Percentiles rank a stretch among this genome's conserved stretches.
phyloP scores from a whole-genome alignment of 2,113 vertebrate species.

The Chitala chitala region DNA sequence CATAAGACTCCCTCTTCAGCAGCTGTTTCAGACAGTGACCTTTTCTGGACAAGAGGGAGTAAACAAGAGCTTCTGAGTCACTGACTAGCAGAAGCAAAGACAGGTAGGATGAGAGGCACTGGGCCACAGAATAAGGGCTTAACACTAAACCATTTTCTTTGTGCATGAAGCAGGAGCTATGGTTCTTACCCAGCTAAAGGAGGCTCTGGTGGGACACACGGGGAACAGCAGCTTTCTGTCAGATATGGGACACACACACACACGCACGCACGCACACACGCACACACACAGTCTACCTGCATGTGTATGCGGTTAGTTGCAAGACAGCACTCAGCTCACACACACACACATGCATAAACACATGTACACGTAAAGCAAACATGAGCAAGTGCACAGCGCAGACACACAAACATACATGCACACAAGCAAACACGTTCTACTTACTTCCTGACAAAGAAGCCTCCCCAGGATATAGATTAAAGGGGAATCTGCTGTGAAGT shows the following conservation, averaged over 20 bases:
- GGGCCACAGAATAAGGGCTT: background rate
- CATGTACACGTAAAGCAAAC: constrained; percentile 11
- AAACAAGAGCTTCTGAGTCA: background rate
- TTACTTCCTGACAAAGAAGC: constrained; percentile 20
- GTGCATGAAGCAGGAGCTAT: background rate
- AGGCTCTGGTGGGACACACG: too few relatives aligned
- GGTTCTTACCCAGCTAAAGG: background rate
- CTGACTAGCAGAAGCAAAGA: background rate
- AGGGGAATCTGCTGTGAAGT: background rate
- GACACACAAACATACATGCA: constrained; percentile 11
- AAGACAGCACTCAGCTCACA: background rate
- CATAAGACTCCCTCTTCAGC: constrained; percentile 28
- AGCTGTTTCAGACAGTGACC: constrained; percentile 22
- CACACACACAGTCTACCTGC: background rate
- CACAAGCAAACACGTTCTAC: constrained; percentile 15
- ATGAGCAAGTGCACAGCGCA: too few relatives aligned
- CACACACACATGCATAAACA: background rate
- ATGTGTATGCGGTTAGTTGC: too few relatives aligned
- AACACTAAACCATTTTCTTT: too few relatives aligned
- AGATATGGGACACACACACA: background rate
- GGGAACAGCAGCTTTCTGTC: background rate
- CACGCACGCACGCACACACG: background rate
- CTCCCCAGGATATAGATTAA: background rate
- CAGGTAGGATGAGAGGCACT: background rate
- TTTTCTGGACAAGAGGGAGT: background rate